Evolutionary conservation across 2,113 vertebrate genomes (phyloP).

Genomic region (Xiphophorus maculatus): DNA sequence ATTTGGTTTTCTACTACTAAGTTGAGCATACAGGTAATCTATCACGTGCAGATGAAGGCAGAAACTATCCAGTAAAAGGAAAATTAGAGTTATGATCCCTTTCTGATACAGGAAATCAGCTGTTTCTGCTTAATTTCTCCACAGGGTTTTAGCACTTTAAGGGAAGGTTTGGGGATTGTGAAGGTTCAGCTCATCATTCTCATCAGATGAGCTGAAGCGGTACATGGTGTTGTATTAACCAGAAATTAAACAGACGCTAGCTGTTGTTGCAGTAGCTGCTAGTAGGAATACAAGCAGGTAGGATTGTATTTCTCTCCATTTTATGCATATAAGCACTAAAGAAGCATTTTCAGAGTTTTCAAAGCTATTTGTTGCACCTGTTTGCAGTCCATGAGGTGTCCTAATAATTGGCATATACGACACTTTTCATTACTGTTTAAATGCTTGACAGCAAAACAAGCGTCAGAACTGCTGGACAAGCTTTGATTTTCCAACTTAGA

Average conservation of each 20-base stretch:
- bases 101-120: not conserved
- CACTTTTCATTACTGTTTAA: too few relatives aligned
- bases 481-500: too few relatives aligned
- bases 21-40: not conserved
- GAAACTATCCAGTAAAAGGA: not conserved
- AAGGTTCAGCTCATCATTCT: not conserved
- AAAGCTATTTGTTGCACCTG: too few relatives aligned
- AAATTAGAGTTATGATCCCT: not conserved
- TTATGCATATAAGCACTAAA: not conserved
- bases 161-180: not conserved
- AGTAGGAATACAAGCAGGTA: not conserved
- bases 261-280: too few relatives aligned
- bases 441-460: too few relatives aligned
- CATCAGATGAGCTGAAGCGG: not conserved
- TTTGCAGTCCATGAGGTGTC: too few relatives aligned
- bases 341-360: not conserved
- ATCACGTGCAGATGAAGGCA: not conserved
- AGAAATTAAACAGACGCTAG: too few relatives aligned
- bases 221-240: not conserved
- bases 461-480: too few relatives aligned
- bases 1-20: not conserved
- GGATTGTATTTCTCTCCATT: not conserved
- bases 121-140: not conserved
- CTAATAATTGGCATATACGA: too few relatives aligned
- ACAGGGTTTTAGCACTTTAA: not conserved